phyloP scores from a whole-genome alignment of 2,113 vertebrate genomes.

The Nyctibius bracteatus region DNA sequence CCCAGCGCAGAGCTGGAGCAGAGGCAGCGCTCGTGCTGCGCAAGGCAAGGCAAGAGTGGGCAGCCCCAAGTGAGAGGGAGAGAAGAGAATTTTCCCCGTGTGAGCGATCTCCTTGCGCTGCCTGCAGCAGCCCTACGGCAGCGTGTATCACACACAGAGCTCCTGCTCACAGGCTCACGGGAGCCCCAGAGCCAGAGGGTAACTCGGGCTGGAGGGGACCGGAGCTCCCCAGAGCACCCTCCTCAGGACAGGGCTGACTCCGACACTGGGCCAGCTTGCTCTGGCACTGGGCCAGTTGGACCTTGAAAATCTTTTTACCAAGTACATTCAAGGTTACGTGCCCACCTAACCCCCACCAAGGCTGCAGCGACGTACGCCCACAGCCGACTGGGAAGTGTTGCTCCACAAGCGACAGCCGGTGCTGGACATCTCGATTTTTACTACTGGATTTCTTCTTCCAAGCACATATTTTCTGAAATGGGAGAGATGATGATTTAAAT shows the following conservation, averaged over 20 bases:
- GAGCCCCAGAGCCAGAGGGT: background rate
- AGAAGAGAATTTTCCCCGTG: background rate
- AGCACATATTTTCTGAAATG: background rate
- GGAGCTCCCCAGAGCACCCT: background rate
- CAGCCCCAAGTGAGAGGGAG: background rate
- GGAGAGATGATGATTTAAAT: too few relatives aligned
- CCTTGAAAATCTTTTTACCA: background rate
- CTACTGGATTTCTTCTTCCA: background rate
- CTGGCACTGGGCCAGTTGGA: too few relatives aligned
- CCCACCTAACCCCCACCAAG: too few relatives aligned
- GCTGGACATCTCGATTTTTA: too few relatives aligned
- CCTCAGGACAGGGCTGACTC: background rate
- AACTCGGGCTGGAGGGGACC: background rate
- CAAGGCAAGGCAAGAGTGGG: too few relatives aligned
- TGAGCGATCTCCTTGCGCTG: background rate
- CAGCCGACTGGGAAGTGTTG: background rate
- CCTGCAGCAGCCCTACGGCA: background rate
- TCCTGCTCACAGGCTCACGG: too few relatives aligned
- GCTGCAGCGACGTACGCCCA: background rate
- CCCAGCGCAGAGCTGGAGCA: background rate
- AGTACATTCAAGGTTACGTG: background rate
- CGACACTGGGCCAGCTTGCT: background rate
- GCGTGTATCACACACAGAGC: fast-evolving
- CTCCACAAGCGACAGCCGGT: background rate
- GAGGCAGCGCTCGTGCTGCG: background rate